Percentiles rank a stretch among this genome's conserved stretches.
phyloP scores from a whole-genome alignment of 1,140 invertebrate genomes.

The Hyles euphorbiae region DNA sequence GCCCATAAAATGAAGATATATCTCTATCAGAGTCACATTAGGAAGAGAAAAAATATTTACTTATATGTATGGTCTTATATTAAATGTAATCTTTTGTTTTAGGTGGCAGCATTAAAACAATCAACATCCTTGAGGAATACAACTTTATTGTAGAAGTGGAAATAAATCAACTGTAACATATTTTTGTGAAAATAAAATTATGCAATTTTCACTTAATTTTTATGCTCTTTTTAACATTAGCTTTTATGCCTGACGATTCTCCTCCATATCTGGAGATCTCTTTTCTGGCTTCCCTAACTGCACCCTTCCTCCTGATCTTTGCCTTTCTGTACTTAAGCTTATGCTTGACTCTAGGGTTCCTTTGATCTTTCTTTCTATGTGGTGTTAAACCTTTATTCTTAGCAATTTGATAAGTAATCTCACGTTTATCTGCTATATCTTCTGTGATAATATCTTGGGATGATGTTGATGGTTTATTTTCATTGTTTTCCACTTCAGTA shows the following conservation, averaged over 20 bases:
- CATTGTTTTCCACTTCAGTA: constrained; percentile 41
- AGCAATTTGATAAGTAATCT: constrained; percentile 93
- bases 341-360: constrained; percentile 96
- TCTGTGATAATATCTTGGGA: constrained; percentile 36
- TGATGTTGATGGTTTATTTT: constrained; percentile 49
- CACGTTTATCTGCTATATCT: constrained; percentile 79
- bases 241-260: constrained; percentile 94
- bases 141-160: constrained; percentile 44
- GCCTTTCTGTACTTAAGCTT: constrained; percentile 94
- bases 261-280: constrained; percentile 89
- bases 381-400: constrained; percentile 97
- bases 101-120: constrained; percentile 65
- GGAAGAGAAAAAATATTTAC: too few relatives aligned
- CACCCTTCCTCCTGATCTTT: constrained; percentile 91
- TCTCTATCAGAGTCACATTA: too few relatives aligned
- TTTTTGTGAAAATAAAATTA: constrained; percentile 26
- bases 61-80: too few relatives aligned
- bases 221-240: constrained; percentile 88
- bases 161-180: constrained; percentile 32
- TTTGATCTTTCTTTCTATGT: constrained; percentile 90
- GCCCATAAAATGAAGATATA: too few relatives aligned
- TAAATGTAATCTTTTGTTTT: constrained; percentile 28
- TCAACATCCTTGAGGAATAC: constrained; percentile 17
- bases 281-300: constrained; percentile 86
- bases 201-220: constrained; percentile 82